Evolutionary conservation across 2,113 vertebrate species (phyloP), one percentile per base, ranked within the genome.

Genomic region (Pongo pygmaeus): DNA sequence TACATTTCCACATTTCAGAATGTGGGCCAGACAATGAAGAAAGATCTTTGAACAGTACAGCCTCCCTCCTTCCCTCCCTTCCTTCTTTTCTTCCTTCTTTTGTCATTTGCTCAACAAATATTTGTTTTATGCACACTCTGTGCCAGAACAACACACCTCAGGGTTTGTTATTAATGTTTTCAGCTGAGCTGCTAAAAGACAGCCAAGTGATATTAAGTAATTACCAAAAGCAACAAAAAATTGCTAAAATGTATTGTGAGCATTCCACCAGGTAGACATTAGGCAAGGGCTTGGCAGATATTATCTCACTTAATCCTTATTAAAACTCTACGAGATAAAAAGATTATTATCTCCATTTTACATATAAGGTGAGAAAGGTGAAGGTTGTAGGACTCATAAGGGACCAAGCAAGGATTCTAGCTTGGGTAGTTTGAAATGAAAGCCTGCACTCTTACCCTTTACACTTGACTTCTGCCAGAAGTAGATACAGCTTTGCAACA

Each of bases 121-220:
- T 14, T 87, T 77, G 40, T 64, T 89, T 93, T 90, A 81, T 75
- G 78, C 8, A 72, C 5, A 57, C 30, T 25, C 6, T 52, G 32
- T 69, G 48, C n/a, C 72, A 88, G 43, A 25, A 23, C 55, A 93
- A 84, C 40, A 80, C 67, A 69, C 64, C 61, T 78, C 48, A 50
- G 77, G 40, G 13, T 67, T 23, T 79, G 77, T 83, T 88, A 83
- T 72, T 91, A 85, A 72, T 2, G 2, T 83, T 95, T 78, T 48
- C 16, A 35, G 81, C 20, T 59, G 50, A 69, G 72, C 74, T 83
- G 83, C 52, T 94, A 69, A 83, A 88, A 69, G 78, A 61, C 30
- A 89, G 86, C 74, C 52, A 61, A 90, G 78, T 88, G 79, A 84
- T 67, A 91, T 52, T 79, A 94, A 95, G 78, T 67, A 50, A 93